Conservation (phyloP, 2,113 vertebrate genomes). For the Pelobates fuscus region DNA sequence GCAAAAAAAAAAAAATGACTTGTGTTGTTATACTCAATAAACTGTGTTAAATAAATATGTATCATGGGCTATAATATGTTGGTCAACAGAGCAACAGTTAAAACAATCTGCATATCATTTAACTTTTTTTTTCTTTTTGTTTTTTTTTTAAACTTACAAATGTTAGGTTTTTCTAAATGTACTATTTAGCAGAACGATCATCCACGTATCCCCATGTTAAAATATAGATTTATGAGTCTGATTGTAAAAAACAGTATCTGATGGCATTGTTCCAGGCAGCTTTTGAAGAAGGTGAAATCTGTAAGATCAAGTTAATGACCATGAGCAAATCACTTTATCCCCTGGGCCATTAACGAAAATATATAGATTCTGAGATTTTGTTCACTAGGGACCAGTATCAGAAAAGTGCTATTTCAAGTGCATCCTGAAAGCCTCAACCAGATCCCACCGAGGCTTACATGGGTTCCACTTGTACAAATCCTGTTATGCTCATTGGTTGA, state of each 20-base stretch:
- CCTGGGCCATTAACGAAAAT: background rate
- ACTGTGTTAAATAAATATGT: background rate
- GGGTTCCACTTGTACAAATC: background rate
- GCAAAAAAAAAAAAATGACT: background rate
- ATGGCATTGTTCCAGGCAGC: background rate
- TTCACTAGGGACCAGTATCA: background rate
- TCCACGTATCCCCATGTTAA: no score
- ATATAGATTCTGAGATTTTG: background rate
- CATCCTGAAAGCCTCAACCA: background rate
- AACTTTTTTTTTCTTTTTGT: background rate
- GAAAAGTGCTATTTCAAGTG: background rate
- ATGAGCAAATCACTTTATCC: constrained; percentile 2
- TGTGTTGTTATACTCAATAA: background rate
- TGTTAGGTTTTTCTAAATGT: background rate
- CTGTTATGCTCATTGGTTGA: background rate
- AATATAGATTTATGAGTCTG: background rate
- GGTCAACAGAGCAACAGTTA: background rate
- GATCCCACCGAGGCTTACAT: background rate
- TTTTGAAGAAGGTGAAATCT: constrained; percentile 1
- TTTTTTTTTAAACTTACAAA: background rate
- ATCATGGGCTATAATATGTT: background rate
- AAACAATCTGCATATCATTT: background rate
- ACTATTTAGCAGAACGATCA: background rate
- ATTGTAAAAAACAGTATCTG: background rate
- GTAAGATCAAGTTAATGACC: constrained; percentile 10